These are phyloP conservation scores for Amphiprion ocellaris DNA, from an alignment of 2,113 vertebrate genomes.

Conservation along the genomic window DNA sequence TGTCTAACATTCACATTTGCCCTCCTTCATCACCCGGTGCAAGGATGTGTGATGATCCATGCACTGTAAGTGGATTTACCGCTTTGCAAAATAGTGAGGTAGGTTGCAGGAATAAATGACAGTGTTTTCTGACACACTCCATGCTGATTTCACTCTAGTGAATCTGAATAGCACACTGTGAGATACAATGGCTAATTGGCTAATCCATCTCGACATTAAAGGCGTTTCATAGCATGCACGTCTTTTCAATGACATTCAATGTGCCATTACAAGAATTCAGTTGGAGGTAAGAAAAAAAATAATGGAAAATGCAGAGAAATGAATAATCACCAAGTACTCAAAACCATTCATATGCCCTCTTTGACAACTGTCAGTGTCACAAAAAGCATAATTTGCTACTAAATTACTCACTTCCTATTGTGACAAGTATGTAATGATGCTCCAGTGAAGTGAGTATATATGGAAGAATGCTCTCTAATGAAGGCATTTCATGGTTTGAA, in stretches of 20 bases:
- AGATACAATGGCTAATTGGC: constrained; percentile 74
- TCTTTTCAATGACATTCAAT: constrained; percentile 70
- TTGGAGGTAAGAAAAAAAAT: constrained; percentile 55
- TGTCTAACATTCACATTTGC: constrained; percentile 17
- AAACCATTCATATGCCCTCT: constrained; percentile 22
- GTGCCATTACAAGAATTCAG: constrained; percentile 67
- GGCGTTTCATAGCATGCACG: constrained; percentile 67
- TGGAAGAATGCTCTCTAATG: not conserved
- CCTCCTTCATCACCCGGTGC: constrained; percentile 5
- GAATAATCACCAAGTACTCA: constrained; percentile 49
- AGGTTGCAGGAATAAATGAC: constrained; percentile 58
- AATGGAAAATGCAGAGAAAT: constrained; percentile 53
- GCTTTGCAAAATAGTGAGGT: constrained; percentile 52
- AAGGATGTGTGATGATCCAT: constrained; percentile 44
- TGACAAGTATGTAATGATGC: constrained; percentile 7
- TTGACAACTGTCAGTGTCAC: constrained; percentile 48
- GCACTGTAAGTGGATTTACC: constrained; percentile 51
- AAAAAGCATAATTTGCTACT: constrained; percentile 50
- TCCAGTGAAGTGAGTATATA: not conserved
- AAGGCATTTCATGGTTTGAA: not conserved
- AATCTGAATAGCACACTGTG: constrained; percentile 62
- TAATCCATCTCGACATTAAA: constrained; percentile 71
- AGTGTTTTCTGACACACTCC: constrained; percentile 70
- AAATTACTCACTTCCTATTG: constrained; percentile 38
- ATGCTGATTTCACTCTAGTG: constrained; percentile 70